A percentile compares a stretch with the other conserved stretches of the same genome.
These are phyloP conservation scores for Corapipo altera DNA, from an alignment of 2,113 vertebrate species.

Conservation along the genomic window DNA sequence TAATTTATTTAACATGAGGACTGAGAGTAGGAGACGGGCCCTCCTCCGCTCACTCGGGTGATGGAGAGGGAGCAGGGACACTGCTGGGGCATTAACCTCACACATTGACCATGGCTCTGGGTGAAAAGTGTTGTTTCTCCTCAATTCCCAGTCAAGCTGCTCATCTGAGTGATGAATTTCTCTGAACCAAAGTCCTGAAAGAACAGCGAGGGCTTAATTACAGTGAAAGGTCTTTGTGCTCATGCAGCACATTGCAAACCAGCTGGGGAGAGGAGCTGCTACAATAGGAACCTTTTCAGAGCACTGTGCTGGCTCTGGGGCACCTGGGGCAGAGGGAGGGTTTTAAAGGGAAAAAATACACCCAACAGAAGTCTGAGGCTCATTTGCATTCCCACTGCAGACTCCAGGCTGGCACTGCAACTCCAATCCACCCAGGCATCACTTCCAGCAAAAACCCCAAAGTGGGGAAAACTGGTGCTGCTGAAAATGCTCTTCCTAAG, in stretches of 20 bases:
- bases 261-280: neutral
- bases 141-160: neutral
- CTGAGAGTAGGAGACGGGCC: neutral
- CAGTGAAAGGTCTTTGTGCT: neutral
- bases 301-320: neutral
- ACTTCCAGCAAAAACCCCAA: neutral
- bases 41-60: neutral
- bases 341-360: neutral
- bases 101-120: rapidly evolving
- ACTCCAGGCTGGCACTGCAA: neutral
- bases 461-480: neutral
- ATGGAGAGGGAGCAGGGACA: neutral
- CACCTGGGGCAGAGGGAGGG: neutral
- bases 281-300: neutral
- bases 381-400: neutral
- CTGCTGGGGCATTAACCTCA: neutral
- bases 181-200: neutral
- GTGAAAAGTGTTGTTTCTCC: neutral
- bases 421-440: neutral
- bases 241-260: neutral
- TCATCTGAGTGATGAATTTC: neutral
- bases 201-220: neutral
- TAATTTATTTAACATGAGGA: neutral
- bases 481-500: neutral
- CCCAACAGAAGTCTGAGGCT: neutral